These are phyloP conservation scores for Thereuonema tuberculata DNA, from an alignment of 1,140 invertebrate species.

Conservation along the genomic window DNA sequence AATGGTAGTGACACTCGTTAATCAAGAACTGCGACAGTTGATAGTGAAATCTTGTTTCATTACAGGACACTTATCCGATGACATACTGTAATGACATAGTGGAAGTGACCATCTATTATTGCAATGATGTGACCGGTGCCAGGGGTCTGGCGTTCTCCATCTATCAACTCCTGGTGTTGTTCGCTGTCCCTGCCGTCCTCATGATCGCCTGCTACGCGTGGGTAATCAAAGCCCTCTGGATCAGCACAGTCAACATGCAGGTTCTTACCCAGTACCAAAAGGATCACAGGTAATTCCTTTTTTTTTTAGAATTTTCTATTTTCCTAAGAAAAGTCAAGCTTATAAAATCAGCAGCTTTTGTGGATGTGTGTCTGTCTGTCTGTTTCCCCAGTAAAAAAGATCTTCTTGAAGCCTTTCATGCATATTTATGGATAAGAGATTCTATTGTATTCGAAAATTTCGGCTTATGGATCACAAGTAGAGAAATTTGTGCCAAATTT, in stretches of 20 bases:
- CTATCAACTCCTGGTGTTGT: conserved; percentile 39
- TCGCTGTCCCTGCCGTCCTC: conserved; percentile 34
- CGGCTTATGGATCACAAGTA: no score
- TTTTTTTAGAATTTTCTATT: not conserved
- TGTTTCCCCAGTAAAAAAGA: no score
- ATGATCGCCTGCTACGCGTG: conserved; percentile 41
- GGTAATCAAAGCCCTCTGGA: conserved; percentile 42
- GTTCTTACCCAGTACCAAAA: conserved; percentile 29
- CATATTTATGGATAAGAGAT: no score
- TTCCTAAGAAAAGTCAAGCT: not conserved
- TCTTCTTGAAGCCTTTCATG: no score
- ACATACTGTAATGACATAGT: conserved; percentile 31
- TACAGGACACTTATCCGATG: conserved; percentile 29
- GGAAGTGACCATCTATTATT: conserved; percentile 30
- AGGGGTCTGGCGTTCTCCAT: conserved; percentile 29
- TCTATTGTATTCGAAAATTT: no score
- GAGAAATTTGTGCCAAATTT: no score
- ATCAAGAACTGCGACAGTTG: no score
- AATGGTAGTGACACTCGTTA: no score
- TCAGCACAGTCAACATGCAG: conserved; percentile 35
- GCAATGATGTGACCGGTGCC: conserved; percentile 25
- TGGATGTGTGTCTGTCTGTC: no score
- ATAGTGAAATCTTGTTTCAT: no score
- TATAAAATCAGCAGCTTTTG: not conserved
- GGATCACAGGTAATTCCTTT: not conserved